Evolutionary conservation across 2,797 vertebrate genomes (phyloP), one percentile per base, ranked within the genome.

Genomic region (Ispidina picta): DNA sequence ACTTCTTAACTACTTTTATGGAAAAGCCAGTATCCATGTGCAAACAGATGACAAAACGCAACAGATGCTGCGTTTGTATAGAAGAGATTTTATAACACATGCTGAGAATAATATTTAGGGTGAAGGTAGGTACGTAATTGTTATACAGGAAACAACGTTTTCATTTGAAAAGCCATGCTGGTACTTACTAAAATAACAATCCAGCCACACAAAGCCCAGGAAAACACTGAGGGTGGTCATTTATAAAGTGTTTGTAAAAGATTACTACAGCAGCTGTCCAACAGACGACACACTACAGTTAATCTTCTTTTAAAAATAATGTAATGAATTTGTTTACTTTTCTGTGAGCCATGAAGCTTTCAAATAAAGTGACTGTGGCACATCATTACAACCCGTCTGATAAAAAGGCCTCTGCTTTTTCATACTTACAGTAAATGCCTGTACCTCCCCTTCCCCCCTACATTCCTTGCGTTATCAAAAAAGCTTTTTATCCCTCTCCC

Each of bases 301-400:
- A 94, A 96, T 96, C 94, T 96, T 87, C 89, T 89, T 94, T 94
- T 79, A 76, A 92, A 94, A 96, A 95, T 90, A 95, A 94, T 72
- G 89, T 75, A 95, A 94, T 89, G 90, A 93, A 96, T 92, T 88
- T 95, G 95, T 96, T 97, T 96, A 92, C 90, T 95, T 96, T 95
- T 93, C 84, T 83, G 63, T 44, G 70, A 93, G 78, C 88, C 80
- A 89, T 22, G 90, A 89, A 94, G 89, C 93, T 91, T 96, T 95
- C 91, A 94, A 96, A 95, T 96, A 94, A 93, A 95, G 88, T 51
- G 83, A 88, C 92, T 78, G 85, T 37, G 68, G 85, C 95, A 92
- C 88, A 92, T 94, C 93, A 94, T 88, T 95, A 96, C 71, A 88
- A 88, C n/a, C 9, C 5, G 52, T 25, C 92, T 87, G 95, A 96